Percentiles rank a stretch among this genome's conserved stretches.
Conservation (phyloP, 2,888 invertebrate species). For the Unio pictorum region DNA sequence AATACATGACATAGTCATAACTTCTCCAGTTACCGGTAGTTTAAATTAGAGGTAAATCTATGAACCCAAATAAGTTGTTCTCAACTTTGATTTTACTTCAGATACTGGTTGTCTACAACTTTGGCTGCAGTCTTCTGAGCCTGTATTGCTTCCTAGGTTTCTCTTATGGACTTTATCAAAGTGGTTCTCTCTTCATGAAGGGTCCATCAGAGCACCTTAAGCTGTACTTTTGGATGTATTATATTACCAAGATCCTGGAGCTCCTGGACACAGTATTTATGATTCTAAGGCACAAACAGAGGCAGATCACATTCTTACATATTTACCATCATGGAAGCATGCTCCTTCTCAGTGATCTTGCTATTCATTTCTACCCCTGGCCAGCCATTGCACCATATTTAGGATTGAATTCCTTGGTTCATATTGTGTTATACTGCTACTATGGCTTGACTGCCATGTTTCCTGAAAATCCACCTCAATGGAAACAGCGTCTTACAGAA, state of each 20-base stretch:
- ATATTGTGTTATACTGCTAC: slow-evolving; percentile 65
- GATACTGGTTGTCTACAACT: slow-evolving; percentile 67
- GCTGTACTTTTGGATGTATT: slow-evolving; percentile 58
- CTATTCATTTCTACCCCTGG: slow-evolving; percentile 59
- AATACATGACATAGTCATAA: no score
- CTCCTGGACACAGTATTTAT: slow-evolving; percentile 70
- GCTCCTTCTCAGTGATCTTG: slow-evolving; percentile 64
- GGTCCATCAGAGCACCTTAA: slow-evolving; percentile 34
- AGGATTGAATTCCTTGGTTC: slow-evolving; percentile 64
- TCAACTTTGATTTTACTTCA: slow-evolving; percentile 37
- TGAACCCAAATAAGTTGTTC: neutral
- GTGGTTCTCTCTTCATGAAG: slow-evolving; percentile 55
- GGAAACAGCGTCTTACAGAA: slow-evolving; percentile 66
- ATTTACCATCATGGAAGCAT: slow-evolving; percentile 69
- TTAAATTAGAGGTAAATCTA: neutral
- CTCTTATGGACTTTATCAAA: slow-evolving; percentile 38
- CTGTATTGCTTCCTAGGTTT: slow-evolving; percentile 55
- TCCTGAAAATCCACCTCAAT: slow-evolving; percentile 56
- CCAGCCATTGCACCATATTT: slow-evolving; percentile 62
- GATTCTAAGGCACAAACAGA: slow-evolving; percentile 63
- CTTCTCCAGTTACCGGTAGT: neutral
- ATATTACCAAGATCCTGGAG: slow-evolving; percentile 64
- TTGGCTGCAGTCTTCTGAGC: slow-evolving; percentile 59
- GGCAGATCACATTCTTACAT: slow-evolving; percentile 69
- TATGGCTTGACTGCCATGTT: slow-evolving; percentile 61